Evolutionary conservation across 2,113 vertebrate genomes (phyloP), one percentile per base, ranked within the genome.

Genomic region (Cettia cetti): DNA sequence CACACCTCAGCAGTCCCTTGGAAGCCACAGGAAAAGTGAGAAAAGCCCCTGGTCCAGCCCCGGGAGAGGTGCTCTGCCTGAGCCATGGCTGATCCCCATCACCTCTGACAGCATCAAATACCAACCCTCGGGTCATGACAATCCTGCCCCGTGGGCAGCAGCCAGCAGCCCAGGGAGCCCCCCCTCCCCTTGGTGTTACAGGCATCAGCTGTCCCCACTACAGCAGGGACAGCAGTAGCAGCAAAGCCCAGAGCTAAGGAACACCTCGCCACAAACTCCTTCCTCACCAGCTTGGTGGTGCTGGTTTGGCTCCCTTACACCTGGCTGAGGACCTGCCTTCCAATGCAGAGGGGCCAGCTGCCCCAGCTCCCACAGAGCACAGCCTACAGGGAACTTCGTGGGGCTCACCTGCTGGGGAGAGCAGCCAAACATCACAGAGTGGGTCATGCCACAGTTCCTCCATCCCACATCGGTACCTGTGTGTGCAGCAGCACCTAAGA

Each of bases 41-140:
- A 28, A 5, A 6, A 18, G 27, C 35, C 54, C 23, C 53, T 31
- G 24, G 23, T 8, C 16, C 7, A 30, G 7, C 3, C 0, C 16
- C 15, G 45, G 13, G 15, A 0, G 7, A 42, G 16, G 27, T 13
- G 11, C 57, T 30, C 11, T 2, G 35, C 17, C 40, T 4, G 4
- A 39, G 24, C 37, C 1, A 0, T 1, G 3, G 40, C 60, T 39
- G 19, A 31, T 31, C 33, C 82, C 77, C 23, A 4, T 27, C 63
- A 6, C 35, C 27, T 33, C 52, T 8, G 22, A 27, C 72, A n/a
- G 23, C 50, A 52, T 1, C 44, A 19, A 21, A 3, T 0, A 9
- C 1, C 13, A 7, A 0, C 10, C 1, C 8, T 26, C 15, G 0
- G 3, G 0, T 7, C 5, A 0, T 19, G 3, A 6, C 1, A 8